phyloP scores from a whole-genome alignment of 2,888 invertebrate genomes.

The Balanococcus diminutus region DNA sequence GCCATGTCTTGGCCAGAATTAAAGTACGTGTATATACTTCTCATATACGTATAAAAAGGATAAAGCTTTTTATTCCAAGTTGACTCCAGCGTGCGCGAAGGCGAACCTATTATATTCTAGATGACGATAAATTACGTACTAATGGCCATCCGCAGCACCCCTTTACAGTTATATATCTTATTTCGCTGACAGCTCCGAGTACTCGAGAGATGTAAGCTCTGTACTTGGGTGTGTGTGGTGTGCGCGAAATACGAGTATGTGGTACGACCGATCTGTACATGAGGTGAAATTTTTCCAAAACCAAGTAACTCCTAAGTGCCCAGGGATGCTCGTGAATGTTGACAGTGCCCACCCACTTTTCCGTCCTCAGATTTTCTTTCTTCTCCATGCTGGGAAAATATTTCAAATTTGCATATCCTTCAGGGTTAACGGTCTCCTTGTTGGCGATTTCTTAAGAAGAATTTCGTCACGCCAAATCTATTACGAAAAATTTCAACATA shows the following conservation, averaged over 20 bases:
- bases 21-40: neutral
- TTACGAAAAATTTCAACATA: neutral
- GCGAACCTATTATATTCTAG: constrained; percentile 11
- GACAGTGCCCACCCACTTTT: neutral
- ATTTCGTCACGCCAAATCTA: neutral
- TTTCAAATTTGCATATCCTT: neutral
- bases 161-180: constrained; percentile 22
- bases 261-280: neutral
- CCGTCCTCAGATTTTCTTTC: neutral
- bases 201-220: neutral
- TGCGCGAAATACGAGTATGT: neutral
- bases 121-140: constrained; percentile 26
- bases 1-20: neutral
- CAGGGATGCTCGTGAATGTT: neutral
- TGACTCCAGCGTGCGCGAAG: neutral
- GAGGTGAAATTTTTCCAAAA: neutral
- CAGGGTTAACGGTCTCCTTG: neutral
- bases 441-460: neutral
- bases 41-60: neutral
- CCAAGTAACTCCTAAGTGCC: neutral
- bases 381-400: neutral
- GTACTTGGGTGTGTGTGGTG: neutral
- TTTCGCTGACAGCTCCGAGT: constrained; percentile 11
- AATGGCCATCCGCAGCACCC: constrained; percentile 17
- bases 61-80: neutral